Evolutionary conservation across 2,888 invertebrate genomes (phyloP).

Genomic region (Cactoblastis cactorum): DNA sequence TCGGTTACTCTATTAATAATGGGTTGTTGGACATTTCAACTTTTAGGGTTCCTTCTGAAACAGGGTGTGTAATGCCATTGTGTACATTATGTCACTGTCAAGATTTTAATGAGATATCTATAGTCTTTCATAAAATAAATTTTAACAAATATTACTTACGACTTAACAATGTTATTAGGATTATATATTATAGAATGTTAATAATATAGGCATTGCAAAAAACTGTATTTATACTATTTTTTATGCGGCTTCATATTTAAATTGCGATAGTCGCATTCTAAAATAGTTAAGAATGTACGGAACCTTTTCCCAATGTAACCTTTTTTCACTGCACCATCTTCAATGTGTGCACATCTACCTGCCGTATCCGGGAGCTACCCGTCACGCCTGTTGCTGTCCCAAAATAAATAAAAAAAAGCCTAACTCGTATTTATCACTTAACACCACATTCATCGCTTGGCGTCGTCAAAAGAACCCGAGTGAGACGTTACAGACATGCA

Average conservation of each 20-base stretch:
- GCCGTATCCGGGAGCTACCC: conserved; percentile 63
- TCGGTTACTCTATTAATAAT: neutral
- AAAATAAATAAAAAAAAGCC: conserved; percentile 54
- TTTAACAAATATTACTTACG: no score
- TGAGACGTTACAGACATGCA: conserved; percentile 26
- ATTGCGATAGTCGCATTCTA: no score
- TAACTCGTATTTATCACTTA: conserved; percentile 42
- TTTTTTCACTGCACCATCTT: conserved; percentile 40
- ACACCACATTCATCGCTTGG: conserved; percentile 51
- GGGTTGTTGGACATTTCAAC: neutral
- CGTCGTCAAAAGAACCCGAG: conserved; percentile 31
- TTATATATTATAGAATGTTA: no score
- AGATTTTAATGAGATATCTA: no score
- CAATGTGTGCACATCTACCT: conserved; percentile 68
- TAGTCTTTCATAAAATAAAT: no score
- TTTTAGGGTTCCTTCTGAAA: conserved; percentile 7
- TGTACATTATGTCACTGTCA: no score
- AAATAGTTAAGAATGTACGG: conserved; percentile 17
- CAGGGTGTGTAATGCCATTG: no score
- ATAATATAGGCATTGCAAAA: neutral
- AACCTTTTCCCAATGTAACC: conserved; percentile 25
- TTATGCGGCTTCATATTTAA: no score
- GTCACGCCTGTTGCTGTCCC: conserved; percentile 52
- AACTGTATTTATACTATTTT: neutral
- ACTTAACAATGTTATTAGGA: no score